A percentile compares a stretch with the other conserved stretches of the same genome.
These are phyloP conservation scores for Sterna hirundo DNA, from an alignment of 2,113 vertebrate species.

Conservation along the genomic window DNA sequence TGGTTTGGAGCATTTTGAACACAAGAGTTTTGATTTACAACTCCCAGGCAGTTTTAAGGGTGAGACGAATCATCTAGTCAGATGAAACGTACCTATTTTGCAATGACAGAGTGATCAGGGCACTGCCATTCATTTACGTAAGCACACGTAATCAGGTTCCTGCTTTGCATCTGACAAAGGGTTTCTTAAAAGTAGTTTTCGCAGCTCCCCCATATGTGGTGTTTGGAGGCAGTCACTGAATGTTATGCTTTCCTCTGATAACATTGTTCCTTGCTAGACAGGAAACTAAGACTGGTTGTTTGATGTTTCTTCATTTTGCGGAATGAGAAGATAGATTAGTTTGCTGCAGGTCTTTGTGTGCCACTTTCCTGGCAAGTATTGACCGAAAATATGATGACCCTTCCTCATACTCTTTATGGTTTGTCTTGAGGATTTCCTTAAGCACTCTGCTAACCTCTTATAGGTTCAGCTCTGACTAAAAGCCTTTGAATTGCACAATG, in stretches of 20 bases:
- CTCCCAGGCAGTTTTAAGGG: background rate
- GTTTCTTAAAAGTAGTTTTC: background rate
- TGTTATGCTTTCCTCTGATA: background rate
- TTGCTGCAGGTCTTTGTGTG: background rate
- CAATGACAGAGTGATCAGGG: background rate
- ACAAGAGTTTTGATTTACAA: background rate
- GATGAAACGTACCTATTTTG: background rate
- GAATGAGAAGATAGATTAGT: background rate
- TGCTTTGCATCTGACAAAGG: background rate
- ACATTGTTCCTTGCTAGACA: background rate
- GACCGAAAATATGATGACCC: background rate
- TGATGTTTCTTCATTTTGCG: background rate
- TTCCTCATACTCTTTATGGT: background rate
- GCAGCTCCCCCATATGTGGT: background rate
- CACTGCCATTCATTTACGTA: background rate
- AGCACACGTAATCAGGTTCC: background rate
- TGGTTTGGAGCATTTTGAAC: background rate
- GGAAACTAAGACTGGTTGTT: background rate
- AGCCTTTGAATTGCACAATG: background rate
- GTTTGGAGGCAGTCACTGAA: background rate
- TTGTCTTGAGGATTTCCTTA: background rate
- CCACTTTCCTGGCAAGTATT: background rate
- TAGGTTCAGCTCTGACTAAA: background rate
- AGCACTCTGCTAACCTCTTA: background rate
- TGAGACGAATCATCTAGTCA: background rate